Evolutionary conservation across 2,888 invertebrate genomes (phyloP).

Genomic region (Tenthredo livida): DNA sequence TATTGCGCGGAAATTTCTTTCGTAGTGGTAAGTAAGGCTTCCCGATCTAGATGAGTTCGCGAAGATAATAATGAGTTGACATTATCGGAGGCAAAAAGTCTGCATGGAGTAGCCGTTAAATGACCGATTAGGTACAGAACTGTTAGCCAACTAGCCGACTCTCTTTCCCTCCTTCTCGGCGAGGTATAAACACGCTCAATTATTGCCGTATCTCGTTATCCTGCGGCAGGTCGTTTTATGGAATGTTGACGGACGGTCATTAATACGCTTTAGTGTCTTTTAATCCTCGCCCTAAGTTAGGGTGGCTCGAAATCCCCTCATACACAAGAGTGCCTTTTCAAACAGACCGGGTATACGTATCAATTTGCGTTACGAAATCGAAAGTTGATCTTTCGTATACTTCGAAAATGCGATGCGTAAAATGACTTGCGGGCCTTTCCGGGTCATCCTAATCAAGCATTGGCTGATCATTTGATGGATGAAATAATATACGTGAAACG

Average conservation of each 20-base stretch:
- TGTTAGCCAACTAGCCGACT: neutral
- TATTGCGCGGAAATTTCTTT: neutral
- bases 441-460: neutral
- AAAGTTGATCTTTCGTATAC: neutral
- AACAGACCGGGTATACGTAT: neutral
- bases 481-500: neutral
- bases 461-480: too few species aligned
- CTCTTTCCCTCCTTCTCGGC: neutral
- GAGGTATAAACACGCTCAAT: conserved; percentile 7
- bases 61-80: conserved; percentile 34
- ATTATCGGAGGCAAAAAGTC: conserved; percentile 6
- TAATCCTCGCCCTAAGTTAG: neutral
- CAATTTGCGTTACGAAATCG: neutral
- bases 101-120: conserved; percentile 6
- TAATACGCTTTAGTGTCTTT: conserved; percentile 18
- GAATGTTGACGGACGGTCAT: conserved; percentile 28
- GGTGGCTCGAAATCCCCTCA: neutral
- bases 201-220: conserved; percentile 37
- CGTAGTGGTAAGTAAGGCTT: neutral
- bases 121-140: conserved; percentile 31
- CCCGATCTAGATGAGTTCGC: conserved; percentile 47
- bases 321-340: conserved; percentile 3
- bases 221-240: conserved; percentile 32
- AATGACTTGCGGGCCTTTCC: neutral
- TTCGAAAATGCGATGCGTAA: neutral